Evolutionary conservation across 1,140 invertebrate species (phyloP).

Genomic region (Armadillidium nasatum): DNA sequence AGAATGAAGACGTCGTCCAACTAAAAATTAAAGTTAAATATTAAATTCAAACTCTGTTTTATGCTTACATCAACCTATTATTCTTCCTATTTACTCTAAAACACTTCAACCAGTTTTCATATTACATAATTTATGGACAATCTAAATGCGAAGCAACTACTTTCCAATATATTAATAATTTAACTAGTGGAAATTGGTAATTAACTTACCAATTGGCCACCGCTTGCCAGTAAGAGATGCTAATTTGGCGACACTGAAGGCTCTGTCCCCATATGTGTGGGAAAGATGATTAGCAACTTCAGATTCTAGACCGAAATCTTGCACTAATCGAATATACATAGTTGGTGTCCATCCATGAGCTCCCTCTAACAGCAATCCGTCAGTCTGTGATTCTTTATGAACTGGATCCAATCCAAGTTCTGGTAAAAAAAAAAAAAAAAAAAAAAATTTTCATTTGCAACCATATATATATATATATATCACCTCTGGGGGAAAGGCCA

Average conservation of each 20-base stretch:
- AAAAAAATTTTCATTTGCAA: neutral
- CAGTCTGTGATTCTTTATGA: constrained; percentile 68
- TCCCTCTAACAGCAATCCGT: constrained; percentile 87
- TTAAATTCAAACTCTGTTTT: neutral
- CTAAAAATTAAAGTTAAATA: constrained; percentile 59
- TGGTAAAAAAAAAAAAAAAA: constrained; percentile 47
- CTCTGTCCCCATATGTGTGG: constrained; percentile 94
- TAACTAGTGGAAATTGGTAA: neutral
- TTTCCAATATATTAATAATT: too few relatives aligned
- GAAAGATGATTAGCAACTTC: constrained; percentile 94
- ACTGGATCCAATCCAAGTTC: constrained; percentile 65
- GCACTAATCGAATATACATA: constrained; percentile 95
- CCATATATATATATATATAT: too few relatives aligned
- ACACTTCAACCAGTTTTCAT: too few relatives aligned
- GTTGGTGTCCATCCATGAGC: constrained; percentile 95
- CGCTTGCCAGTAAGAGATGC: constrained; percentile 87
- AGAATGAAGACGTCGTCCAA: constrained; percentile 90
- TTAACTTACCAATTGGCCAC: constrained; percentile 50
- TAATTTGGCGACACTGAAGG: constrained; percentile 95
- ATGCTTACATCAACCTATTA: too few relatives aligned
- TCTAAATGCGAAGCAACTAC: too few relatives aligned
- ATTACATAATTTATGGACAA: too few relatives aligned
- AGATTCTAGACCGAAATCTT: constrained; percentile 76
- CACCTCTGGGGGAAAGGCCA: too few relatives aligned
- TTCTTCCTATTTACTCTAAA: too few relatives aligned